phyloP scores from a whole-genome alignment of 2,797 vertebrate genomes.

The Xerus rutilus region DNA sequence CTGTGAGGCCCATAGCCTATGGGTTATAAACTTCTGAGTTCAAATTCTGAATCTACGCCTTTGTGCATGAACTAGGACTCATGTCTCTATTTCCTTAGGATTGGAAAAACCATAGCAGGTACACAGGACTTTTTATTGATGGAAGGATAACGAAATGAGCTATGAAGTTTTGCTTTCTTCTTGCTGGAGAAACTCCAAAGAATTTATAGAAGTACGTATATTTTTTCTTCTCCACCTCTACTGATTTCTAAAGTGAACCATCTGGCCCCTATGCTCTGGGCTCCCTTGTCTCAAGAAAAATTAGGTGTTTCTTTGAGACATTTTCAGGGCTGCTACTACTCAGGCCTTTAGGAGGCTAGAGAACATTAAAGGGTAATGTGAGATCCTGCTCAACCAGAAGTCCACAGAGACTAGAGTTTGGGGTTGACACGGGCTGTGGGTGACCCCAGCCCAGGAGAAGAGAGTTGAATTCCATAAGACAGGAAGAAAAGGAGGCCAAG shows the following conservation, averaged over 20 bases:
- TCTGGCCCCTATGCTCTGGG: not conserved
- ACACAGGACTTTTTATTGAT: not conserved
- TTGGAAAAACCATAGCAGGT: not conserved
- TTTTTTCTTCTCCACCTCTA: not conserved
- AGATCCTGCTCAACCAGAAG: not conserved
- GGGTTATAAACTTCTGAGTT: not conserved
- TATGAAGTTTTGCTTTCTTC: not conserved
- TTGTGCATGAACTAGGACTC: not conserved
- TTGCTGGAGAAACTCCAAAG: not conserved
- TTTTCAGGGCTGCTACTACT: not conserved
- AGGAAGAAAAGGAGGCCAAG: not conserved
- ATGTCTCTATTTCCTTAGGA: not conserved
- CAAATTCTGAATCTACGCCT: not conserved
- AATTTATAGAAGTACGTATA: not conserved
- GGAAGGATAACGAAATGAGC: not conserved
- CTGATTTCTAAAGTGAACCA: not conserved
- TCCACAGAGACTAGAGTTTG: not conserved
- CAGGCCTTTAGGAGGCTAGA: not conserved
- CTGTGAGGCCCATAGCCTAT: not conserved
- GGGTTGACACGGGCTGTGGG: not conserved
- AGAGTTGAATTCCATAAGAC: not conserved
- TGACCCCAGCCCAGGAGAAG: not conserved
- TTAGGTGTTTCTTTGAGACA: not conserved
- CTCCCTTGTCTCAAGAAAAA: not conserved
- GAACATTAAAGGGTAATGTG: accelerated